phyloP scores from a whole-genome alignment of 2,888 invertebrate genomes.

The Drosophila kambysellisi region DNA sequence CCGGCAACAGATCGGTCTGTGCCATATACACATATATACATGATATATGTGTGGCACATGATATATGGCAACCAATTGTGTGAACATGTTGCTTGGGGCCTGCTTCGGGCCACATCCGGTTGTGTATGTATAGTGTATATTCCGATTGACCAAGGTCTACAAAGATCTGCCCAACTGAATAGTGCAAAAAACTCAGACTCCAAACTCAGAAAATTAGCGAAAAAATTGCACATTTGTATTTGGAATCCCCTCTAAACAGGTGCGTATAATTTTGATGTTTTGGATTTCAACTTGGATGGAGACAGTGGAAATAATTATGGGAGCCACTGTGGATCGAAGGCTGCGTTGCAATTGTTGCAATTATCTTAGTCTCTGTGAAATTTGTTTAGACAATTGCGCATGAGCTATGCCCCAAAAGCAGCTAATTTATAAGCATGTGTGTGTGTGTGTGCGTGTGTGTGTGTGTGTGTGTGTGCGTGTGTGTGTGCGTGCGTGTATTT shows the following conservation, averaged over 20 bases:
- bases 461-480: slow-evolving; percentile 16
- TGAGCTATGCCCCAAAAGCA: slow-evolving; percentile 38
- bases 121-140: background rate
- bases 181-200: background rate
- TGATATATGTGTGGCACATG: slow-evolving; percentile 5
- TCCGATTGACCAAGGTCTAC: slow-evolving; percentile 4
- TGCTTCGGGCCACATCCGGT: slow-evolving; percentile 30
- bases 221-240: background rate
- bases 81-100: background rate
- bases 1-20: slow-evolving; percentile 15
- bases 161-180: background rate
- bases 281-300: background rate
- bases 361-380: slow-evolving; percentile 44
- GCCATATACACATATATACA: slow-evolving; percentile 6
- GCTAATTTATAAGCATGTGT: slow-evolving; percentile 43
- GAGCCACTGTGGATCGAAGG: slow-evolving; percentile 11
- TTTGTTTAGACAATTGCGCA: slow-evolving; percentile 61
- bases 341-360: slow-evolving; percentile 43
- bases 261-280: background rate
- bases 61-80: slow-evolving; percentile 17
- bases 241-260: background rate
- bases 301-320: background rate
- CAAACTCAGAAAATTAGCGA: background rate
- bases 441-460: background rate
- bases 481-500: slow-evolving; percentile 17